Evolutionary conservation across 2,113 vertebrate species (phyloP), one percentile per base, ranked within the genome.

Genomic region (Ageneiosus marmoratus): DNA sequence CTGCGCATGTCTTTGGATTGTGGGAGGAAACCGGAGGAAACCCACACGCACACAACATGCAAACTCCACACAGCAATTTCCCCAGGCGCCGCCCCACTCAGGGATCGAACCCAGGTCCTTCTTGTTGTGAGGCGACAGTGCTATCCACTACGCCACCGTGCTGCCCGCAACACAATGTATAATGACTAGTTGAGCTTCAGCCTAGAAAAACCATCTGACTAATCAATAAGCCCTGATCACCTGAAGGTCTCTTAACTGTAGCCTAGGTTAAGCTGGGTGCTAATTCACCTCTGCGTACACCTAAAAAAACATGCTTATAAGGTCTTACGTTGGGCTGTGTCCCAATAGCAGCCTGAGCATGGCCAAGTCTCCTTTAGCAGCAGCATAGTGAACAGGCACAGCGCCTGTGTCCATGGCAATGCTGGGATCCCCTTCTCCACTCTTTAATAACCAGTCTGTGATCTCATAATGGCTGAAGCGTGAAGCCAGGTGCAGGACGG

Each of bases 301-400:
- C 51, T 32, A n/a, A n/a, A n/a, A n/a, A n/a, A n/a, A n/a, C n/a
- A n/a, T n/a, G n/a, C 10, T 50, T 50, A 72, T 44, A 27, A 48
- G 58, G 41, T 56, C 92, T 97, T 96, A 99, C 98, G 94, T 94
- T 89, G 97, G 95, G 90, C 95, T 93, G 92, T 97, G 94, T 72
- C 91, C 90, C 81, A 97, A 27, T 81, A 99, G 95, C 78, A 98
- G 95, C 81, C 94, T 94, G 80, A 98, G 93, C 53, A 97, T 97
- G 84, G 94, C 90, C 83, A 98, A 94, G 92, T 99, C 97, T 88
- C 97, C 98, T 95, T 98, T 98, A 95, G 98, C 96, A 88, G 98
- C 97, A 0, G 98, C 97, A 0, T 99, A 99, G 91, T 99, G 98
- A 83, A 98, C 80, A 1, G 98, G 95, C 78, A 98, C 88, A 0